Evolutionary conservation across 1,140 invertebrate species (phyloP), one percentile per base, ranked within the genome.

Genomic region (Colletes gigas): DNA sequence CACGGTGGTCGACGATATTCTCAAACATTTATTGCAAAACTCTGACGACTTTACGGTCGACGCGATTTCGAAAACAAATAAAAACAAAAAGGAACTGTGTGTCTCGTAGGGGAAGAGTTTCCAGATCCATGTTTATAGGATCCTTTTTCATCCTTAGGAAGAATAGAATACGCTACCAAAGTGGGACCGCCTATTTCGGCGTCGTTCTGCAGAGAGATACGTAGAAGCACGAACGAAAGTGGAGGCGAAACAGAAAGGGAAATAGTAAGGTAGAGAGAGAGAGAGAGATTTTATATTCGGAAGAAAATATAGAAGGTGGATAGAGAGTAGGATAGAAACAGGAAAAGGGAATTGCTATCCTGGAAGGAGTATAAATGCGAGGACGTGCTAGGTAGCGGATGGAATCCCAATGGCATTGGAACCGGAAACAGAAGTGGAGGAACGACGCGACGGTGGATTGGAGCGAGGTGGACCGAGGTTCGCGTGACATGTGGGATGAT

Each of bases 401-500:
- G 52, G 81, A 86, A 83, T 86, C 73, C 77, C 68, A 62, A 81
- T 81, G 84, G 81, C 55, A 73, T 60, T 75, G 73, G 72, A 81
- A 86, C n/a, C 72, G 68, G 73, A 76, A 86, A 55, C 52, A 74
- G 55, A 79, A 62, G 62, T 50, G 70, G 63, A 80, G 47, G 67
- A 54, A 68, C 41, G 41, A 65, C 55, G 55, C 9, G 41, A 30
- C 17, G 65, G 41, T n/a, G 47, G 63, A 52, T 65, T 44, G 65
- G 69, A 67, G 57, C 9, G 54, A 73, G 78, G 67, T 65, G 76
- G 72, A 68, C 39, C 47, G 59, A 30, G 54, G 74, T 69, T 80
- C 72, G 60, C 73, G 84, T 82, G 86, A 88, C 73, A 85, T 78
- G 81, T 80, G 66, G 74, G 74, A 81, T 74, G 84, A 88, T 76